Conservation (phyloP, 2,113 vertebrate species). For the Myodes glareolus region DNA sequence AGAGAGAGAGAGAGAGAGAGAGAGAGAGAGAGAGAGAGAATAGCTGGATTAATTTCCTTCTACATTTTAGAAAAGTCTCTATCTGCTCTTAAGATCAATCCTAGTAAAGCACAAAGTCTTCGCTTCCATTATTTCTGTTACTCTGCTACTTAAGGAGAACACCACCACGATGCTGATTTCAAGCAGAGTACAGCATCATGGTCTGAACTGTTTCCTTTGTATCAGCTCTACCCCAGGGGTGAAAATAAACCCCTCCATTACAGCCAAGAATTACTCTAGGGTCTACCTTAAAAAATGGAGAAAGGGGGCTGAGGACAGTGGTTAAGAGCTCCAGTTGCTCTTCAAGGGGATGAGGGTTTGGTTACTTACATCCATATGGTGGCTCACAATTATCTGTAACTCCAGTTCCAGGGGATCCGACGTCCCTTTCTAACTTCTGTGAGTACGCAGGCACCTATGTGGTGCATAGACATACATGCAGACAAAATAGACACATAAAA, state of each 20-base stretch:
- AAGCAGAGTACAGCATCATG: background rate
- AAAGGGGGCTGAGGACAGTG: background rate
- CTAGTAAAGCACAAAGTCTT: conserved; percentile 6
- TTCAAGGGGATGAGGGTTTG: background rate
- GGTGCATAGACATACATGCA: background rate
- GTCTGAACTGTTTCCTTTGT: background rate
- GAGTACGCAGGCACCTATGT: background rate
- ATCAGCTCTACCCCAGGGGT: background rate
- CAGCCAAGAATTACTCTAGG: conserved; percentile 22
- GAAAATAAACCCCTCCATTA: background rate
- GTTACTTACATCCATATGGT: background rate
- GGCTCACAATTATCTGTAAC: background rate
- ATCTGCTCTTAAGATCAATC: conserved; percentile 18
- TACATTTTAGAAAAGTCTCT: background rate
- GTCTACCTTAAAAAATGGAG: background rate
- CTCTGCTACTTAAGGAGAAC: conserved; percentile 16
- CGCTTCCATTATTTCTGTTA: conserved; percentile 14
- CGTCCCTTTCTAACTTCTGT: background rate
- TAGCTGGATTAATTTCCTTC: conserved; percentile 35
- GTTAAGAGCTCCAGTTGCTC: background rate
- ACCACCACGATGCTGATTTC: conserved; percentile 19
- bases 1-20: too few species aligned
- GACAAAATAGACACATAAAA: background rate
- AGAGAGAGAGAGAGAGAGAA: too few species aligned
- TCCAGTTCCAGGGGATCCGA: background rate